Conservation (phyloP, 1,140 invertebrate genomes). For the Galleria mellonella region DNA sequence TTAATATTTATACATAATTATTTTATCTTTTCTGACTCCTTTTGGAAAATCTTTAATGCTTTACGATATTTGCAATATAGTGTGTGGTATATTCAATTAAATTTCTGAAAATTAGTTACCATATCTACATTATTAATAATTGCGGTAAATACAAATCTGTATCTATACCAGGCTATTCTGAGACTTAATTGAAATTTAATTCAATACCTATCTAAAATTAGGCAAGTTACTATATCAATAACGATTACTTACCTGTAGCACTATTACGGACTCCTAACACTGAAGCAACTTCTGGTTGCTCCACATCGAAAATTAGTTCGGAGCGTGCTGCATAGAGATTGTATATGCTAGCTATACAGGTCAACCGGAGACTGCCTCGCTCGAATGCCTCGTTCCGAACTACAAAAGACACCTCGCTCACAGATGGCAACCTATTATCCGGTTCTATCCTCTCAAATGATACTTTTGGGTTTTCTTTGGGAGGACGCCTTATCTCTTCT, state of each 20-base stretch:
- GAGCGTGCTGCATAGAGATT: slow-evolving; percentile 76
- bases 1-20: too few relatives aligned
- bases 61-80: too few relatives aligned
- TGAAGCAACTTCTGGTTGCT: slow-evolving; percentile 80
- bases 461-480: slow-evolving; percentile 46
- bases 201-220: too few relatives aligned
- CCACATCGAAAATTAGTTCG: slow-evolving; percentile 78
- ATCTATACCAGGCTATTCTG: too few relatives aligned
- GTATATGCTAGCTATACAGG: slow-evolving; percentile 80
- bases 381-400: slow-evolving; percentile 76
- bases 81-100: too few relatives aligned
- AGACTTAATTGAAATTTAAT: too few relatives aligned
- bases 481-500: slow-evolving; percentile 57
- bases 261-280: slow-evolving; percentile 75
- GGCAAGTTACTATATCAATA: too few relatives aligned
- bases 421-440: slow-evolving; percentile 56
- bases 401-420: slow-evolving; percentile 72
- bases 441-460: slow-evolving; percentile 58
- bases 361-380: slow-evolving; percentile 76
- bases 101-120: too few relatives aligned
- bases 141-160: too few relatives aligned
- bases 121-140: too few relatives aligned
- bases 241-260: slow-evolving; percentile 46
- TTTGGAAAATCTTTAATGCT: too few relatives aligned
- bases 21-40: too few relatives aligned